Evolutionary conservation across 2,113 vertebrate genomes (phyloP).

Genomic region (Stomatorhinus ivindoensis): DNA sequence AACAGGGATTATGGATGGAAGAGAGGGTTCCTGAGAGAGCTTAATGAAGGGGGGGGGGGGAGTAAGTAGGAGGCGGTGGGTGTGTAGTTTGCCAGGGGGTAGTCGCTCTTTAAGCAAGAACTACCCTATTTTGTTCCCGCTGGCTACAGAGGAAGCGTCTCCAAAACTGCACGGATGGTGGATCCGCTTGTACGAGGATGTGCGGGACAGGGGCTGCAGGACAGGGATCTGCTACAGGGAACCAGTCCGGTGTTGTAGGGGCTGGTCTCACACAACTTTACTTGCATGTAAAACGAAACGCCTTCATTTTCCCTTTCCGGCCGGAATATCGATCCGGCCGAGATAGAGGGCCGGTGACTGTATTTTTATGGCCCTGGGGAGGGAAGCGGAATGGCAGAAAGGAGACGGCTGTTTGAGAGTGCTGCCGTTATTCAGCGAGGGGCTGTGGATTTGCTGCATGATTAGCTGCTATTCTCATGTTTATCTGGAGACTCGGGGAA

Average conservation of each 20-base stretch:
- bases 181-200: background rate
- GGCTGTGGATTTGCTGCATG: background rate
- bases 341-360: background rate
- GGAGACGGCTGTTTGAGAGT: background rate
- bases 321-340: background rate
- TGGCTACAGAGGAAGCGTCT: background rate
- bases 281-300: background rate
- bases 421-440: background rate
- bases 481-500: background rate
- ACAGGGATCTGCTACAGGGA: background rate
- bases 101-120: background rate
- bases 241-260: background rate
- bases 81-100: background rate
- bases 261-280: background rate
- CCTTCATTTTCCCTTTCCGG: background rate
- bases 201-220: background rate
- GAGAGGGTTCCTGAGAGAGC: background rate
- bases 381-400: background rate
- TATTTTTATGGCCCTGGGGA: background rate
- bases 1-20: background rate
- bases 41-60: background rate
- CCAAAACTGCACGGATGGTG: background rate
- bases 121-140: background rate
- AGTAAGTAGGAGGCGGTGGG: background rate
- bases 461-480: conserved; percentile 4